phyloP scores from a whole-genome alignment of 2,888 invertebrate genomes.

The Rapana venosa region DNA sequence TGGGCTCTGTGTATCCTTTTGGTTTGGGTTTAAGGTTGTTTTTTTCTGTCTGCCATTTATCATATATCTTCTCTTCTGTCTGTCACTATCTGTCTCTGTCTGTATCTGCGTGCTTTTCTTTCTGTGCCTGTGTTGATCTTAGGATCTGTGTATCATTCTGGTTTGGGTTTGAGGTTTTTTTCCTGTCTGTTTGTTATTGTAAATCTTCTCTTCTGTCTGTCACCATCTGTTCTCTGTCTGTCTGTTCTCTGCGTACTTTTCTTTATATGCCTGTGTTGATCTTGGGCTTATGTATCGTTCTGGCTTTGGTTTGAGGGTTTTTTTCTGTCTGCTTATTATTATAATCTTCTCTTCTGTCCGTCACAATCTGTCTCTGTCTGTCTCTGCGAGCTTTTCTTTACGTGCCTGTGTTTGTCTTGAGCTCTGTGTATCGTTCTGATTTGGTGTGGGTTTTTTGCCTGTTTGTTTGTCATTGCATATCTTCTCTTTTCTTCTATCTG shows the following conservation, averaged over 20 bases:
- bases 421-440: too few relatives aligned
- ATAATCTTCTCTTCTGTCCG: not conserved
- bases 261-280: not conserved
- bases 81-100: too few relatives aligned
- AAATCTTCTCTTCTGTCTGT: not conserved
- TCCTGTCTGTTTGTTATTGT: not conserved
- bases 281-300: not conserved
- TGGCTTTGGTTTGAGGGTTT: not conserved
- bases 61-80: constrained; percentile 2
- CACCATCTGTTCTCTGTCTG: not conserved
- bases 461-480: too few relatives aligned
- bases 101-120: not conserved
- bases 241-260: too few relatives aligned
- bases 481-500: too few relatives aligned
- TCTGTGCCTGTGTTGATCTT: not conserved
- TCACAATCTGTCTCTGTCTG: constrained; percentile 4
- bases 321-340: not conserved
- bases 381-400: constrained; percentile 2
- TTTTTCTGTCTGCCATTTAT: not conserved
- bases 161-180: too few relatives aligned
- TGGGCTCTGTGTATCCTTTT: too few relatives aligned
- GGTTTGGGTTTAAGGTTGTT: too few relatives aligned
- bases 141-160: not conserved
- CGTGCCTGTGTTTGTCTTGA: too few relatives aligned
- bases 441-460: too few relatives aligned